A percentile compares a stretch with the other conserved stretches of the same genome.
Evolutionary conservation across 2,113 vertebrate genomes (phyloP).

Genomic region (Passer domesticus): DNA sequence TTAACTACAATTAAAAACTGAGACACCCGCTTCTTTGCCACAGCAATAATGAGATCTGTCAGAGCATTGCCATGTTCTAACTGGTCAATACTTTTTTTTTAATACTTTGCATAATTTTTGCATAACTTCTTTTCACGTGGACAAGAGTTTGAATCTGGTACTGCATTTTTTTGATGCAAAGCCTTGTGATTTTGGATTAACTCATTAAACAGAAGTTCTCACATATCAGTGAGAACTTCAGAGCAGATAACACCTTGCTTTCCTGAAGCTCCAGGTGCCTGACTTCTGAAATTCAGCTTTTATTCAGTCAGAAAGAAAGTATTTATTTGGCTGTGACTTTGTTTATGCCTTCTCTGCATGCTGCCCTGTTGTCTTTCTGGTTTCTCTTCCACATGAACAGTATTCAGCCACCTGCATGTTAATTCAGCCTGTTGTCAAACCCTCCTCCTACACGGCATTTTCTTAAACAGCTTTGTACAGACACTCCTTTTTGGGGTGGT

Average conservation of each 20-base stretch:
- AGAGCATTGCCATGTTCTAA: rapidly evolving
- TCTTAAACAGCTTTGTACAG: background rate
- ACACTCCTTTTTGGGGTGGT: background rate
- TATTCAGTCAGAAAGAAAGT: background rate
- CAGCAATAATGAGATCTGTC: background rate
- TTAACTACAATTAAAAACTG: background rate
- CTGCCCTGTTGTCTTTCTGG: background rate
- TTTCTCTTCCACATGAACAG: background rate
- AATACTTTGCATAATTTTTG: background rate
- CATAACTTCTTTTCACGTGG: background rate
- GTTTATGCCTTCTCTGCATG: background rate
- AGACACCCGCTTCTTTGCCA: background rate
- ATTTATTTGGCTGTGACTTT: background rate
- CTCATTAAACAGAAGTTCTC: background rate
- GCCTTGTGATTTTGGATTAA: background rate
- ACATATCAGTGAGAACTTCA: background rate
- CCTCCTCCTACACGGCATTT: conserved; percentile 9
- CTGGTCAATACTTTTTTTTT: background rate
- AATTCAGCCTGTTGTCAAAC: conserved; percentile 2
- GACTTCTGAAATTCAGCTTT: background rate
- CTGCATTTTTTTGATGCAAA: background rate
- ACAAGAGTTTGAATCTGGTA: background rate
- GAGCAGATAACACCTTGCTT: background rate
- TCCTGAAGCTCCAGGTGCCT: background rate
- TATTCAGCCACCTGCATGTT: background rate